A percentile compares a stretch with the other conserved stretches of the same genome.
Conservation (phyloP, 2,797 vertebrate species). For the Hippocampus kuda region DNA sequence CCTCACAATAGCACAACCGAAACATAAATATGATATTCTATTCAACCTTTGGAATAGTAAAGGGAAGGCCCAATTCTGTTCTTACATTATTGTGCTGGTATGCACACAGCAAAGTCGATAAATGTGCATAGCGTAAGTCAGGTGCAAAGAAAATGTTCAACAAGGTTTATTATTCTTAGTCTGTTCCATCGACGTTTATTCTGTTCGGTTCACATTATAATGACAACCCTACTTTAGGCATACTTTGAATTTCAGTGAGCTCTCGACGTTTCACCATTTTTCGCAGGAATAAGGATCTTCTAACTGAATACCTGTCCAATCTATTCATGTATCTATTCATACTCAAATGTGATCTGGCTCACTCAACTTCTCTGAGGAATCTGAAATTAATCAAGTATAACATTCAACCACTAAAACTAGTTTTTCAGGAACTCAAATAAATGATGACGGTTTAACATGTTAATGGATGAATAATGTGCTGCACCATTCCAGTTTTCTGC, state of each 20-base stretch:
- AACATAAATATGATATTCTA: background rate
- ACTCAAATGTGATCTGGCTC: background rate
- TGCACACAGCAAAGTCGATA: background rate
- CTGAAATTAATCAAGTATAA: background rate
- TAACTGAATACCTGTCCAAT: background rate
- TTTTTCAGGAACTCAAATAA: no score
- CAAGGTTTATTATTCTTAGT: background rate
- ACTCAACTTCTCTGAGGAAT: background rate
- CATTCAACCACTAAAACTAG: background rate
- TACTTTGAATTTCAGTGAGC: background rate
- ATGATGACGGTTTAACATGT: no score
- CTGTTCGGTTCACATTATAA: background rate
- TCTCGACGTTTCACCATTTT: background rate
- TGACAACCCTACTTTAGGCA: background rate
- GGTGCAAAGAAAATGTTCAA: background rate
- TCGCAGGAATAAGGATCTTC: background rate
- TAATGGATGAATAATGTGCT: no score
- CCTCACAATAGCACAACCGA: background rate
- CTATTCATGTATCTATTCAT: background rate
- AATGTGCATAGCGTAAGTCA: background rate
- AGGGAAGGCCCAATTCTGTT: background rate
- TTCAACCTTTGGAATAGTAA: background rate
- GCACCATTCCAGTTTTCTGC: no score
- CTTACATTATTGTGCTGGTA: background rate
- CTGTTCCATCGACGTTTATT: background rate